Percentiles rank a stretch among this genome's conserved stretches.
Evolutionary conservation across 2,888 invertebrate genomes (phyloP).

Genomic region (Dicyrtoma fusca): DNA sequence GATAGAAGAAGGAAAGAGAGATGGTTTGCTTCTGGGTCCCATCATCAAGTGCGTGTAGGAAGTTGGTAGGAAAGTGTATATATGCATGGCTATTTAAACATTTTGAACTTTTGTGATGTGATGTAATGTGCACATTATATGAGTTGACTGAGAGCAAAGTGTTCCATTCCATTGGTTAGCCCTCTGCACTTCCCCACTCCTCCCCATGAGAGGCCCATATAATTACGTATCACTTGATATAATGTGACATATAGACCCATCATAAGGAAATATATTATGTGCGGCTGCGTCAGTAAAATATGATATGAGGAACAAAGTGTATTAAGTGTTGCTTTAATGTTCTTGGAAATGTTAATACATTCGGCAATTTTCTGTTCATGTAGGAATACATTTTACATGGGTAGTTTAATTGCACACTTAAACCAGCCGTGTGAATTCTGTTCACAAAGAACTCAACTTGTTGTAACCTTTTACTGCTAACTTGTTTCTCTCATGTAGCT

Average conservation of each 20-base stretch:
- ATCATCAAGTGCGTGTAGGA: not conserved
- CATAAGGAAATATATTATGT: not conserved
- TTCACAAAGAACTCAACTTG: not conserved
- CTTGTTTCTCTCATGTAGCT: not conserved
- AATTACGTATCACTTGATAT: not conserved
- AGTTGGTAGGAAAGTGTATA: too few species aligned
- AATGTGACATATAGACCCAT: not conserved
- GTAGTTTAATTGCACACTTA: slow-evolving; percentile 14
- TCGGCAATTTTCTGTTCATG: slow-evolving; percentile 5
- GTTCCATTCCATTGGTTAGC: slow-evolving; percentile 2
- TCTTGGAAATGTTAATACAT: too few species aligned
- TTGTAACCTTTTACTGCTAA: slow-evolving; percentile 11
- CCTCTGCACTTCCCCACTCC: not conserved
- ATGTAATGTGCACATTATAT: too few species aligned
- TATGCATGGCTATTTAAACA: too few species aligned
- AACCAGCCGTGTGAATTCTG: slow-evolving; percentile 24
- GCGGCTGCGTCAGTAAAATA: not conserved
- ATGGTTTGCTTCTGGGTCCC: not conserved
- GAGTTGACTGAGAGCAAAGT: not conserved
- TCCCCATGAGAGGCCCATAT: not conserved
- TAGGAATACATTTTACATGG: slow-evolving; percentile 11
- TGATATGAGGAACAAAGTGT: not conserved
- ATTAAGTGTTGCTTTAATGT: not conserved
- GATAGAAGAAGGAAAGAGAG: not conserved
- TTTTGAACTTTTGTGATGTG: too few species aligned